Conservation (phyloP, 2,113 vertebrate species). For the Phalacrocorax brasilianus region DNA sequence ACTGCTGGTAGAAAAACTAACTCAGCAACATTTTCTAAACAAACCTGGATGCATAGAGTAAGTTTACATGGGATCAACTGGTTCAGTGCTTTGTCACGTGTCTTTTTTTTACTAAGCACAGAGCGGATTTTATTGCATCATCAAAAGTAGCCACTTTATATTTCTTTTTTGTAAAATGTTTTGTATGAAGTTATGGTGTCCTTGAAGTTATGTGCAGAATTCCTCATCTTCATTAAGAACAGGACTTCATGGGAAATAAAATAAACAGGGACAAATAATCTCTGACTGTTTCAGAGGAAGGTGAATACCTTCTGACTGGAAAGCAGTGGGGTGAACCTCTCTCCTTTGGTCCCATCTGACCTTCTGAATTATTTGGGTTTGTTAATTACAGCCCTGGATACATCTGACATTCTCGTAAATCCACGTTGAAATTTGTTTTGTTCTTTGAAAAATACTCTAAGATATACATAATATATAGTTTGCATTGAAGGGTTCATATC, state of each 20-base stretch:
- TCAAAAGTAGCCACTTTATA: background rate
- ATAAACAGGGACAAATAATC: background rate
- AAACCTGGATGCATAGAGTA: fast-evolving
- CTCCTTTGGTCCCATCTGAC: background rate
- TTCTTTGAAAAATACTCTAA: background rate
- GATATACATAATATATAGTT: background rate
- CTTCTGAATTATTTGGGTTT: background rate
- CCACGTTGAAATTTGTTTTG: background rate
- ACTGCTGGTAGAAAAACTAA: background rate
- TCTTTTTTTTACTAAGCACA: background rate
- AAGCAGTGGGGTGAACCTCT: background rate
- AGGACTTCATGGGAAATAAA: background rate
- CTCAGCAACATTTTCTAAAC: background rate
- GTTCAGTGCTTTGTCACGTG: background rate
- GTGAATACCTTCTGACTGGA: background rate
- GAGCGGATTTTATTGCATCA: background rate
- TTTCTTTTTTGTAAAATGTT: background rate
- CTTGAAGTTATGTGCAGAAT: background rate
- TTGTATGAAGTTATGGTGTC: background rate
- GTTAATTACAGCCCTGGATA: background rate
- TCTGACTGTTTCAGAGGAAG: background rate
- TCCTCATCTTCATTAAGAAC: background rate
- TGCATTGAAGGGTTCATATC: background rate
- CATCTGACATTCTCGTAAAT: background rate
- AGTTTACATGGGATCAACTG: background rate